These are phyloP conservation scores for Drosophila stalkeri DNA, from an alignment of 2,888 invertebrate species.

Conservation along the genomic window DNA sequence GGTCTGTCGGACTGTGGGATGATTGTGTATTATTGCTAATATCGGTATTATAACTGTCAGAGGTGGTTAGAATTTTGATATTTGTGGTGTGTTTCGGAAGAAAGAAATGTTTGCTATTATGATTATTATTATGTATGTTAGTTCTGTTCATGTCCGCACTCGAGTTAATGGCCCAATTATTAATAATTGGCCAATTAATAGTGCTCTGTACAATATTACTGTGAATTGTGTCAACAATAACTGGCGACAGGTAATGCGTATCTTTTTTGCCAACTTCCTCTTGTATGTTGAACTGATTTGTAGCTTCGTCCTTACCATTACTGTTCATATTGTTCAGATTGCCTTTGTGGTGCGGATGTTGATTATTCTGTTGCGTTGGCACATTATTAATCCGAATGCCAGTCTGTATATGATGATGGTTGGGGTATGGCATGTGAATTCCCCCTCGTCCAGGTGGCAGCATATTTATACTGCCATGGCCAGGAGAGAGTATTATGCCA, in stretches of 20 bases:
- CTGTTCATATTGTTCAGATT: conserved; percentile 60
- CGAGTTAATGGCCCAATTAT: conserved; percentile 29
- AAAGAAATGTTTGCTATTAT: conserved; percentile 60
- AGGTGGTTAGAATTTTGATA: conserved; percentile 71
- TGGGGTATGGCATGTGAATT: conserved; percentile 66
- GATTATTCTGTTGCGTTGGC: conserved; percentile 82
- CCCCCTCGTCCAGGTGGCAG: conserved; percentile 74
- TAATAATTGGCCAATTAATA: conserved; percentile 75
- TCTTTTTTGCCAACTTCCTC: conserved; percentile 53
- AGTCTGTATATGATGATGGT: conserved; percentile 79
- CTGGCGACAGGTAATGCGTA: conserved; percentile 62
- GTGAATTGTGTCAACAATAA: conserved; percentile 80
- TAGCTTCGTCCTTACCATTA: conserved; percentile 65
- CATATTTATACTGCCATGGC: conserved; percentile 80
- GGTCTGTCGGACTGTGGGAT: conserved; percentile 88
- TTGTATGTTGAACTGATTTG: conserved; percentile 40
- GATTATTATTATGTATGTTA: conserved; percentile 7
- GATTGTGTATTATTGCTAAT: conserved; percentile 74
- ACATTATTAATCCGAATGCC: conserved; percentile 85
- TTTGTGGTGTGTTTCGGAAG: conserved; percentile 71
- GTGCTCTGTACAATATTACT: conserved; percentile 83
- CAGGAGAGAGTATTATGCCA: conserved; percentile 71
- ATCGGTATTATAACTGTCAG: conserved; percentile 59
- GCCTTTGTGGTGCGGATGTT: conserved; percentile 80
- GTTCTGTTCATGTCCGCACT: conserved; percentile 25